phyloP scores from a whole-genome alignment of 2,797 vertebrate species.

The Falco novaeseelandiae region DNA sequence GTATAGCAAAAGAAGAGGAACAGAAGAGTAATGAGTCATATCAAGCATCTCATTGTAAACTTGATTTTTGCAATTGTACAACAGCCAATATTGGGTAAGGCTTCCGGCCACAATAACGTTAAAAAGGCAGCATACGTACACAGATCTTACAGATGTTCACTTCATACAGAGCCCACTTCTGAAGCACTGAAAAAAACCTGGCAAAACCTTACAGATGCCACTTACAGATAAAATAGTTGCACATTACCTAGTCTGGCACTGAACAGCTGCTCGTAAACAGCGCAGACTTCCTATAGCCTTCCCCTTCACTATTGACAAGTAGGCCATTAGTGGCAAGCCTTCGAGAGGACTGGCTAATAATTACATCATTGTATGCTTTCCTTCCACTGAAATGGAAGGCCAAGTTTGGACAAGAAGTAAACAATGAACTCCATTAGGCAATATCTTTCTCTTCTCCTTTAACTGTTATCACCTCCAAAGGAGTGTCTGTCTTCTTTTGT shows the following conservation, averaged over 20 bases:
- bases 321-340: neutral
- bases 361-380: neutral
- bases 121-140: neutral
- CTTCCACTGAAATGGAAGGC: neutral
- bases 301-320: neutral
- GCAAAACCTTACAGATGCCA: neutral
- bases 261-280: neutral
- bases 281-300: neutral
- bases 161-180: neutral
- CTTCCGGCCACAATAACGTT: rapidly evolving
- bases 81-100: rapidly evolving
- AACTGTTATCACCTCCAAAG: neutral
- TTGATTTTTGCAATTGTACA: neutral
- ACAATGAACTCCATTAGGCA: neutral
- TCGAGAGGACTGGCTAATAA: neutral
- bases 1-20: neutral
- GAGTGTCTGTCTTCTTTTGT: neutral
- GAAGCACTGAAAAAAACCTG: neutral
- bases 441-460: neutral
- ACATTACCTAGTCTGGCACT: neutral
- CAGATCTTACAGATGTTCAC: neutral
- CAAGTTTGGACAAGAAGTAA: neutral
- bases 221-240: neutral
- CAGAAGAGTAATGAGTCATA: rapidly evolving
- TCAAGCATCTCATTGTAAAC: neutral